phyloP scores from a whole-genome alignment of 2,797 vertebrate genomes.

The Euphonia xanthogaster region DNA sequence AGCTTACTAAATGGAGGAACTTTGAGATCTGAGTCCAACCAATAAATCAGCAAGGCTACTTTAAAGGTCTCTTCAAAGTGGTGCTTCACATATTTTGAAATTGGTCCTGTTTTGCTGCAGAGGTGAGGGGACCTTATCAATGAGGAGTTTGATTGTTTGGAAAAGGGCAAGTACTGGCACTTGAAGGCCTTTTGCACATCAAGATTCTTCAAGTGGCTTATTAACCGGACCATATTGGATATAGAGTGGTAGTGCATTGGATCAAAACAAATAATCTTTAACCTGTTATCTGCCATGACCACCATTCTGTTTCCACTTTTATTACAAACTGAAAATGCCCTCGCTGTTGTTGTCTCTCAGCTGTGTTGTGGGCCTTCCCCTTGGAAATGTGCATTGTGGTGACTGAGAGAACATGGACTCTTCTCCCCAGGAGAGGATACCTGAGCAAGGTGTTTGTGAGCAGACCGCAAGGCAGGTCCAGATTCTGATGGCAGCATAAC shows the following conservation, averaged over 20 bases:
- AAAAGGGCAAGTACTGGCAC: not conserved
- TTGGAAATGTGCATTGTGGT: rapidly evolving
- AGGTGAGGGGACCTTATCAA: not conserved
- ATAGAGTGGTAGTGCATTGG: not conserved
- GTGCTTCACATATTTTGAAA: not conserved
- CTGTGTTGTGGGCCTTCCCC: not conserved
- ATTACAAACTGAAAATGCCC: not conserved
- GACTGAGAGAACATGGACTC: not conserved
- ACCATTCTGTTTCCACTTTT: not conserved
- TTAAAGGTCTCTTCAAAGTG: not conserved
- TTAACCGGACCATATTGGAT: not conserved
- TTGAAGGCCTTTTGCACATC: not conserved
- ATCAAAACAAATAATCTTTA: not conserved
- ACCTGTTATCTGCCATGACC: not conserved
- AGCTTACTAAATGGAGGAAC: not conserved
- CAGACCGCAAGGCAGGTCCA: not conserved
- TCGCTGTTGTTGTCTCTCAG: not conserved
- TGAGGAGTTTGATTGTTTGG: not conserved
- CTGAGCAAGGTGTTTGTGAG: not conserved
- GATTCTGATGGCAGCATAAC: not conserved
- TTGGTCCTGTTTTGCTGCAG: not conserved
- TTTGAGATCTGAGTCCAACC: not conserved
- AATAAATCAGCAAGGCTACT: not conserved
- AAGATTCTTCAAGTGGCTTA: not conserved
- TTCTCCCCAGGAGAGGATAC: not conserved